Evolutionary conservation across 2,888 invertebrate genomes (phyloP), one percentile per base, ranked within the genome.

Genomic region (Cyclophora albipunctata): DNA sequence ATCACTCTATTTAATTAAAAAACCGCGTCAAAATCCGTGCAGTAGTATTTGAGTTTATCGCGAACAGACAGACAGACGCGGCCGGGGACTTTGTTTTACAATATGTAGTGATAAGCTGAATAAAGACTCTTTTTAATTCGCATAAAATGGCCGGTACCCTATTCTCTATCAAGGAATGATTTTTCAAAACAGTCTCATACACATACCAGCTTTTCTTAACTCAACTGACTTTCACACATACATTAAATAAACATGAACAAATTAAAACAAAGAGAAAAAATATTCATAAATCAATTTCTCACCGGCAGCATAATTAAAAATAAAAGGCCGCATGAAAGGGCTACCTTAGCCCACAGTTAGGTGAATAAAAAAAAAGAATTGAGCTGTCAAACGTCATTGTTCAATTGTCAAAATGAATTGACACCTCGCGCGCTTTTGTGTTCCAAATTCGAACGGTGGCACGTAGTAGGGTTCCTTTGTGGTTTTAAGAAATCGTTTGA

Each of bases 361-460:
- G 55, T 53, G 52, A 43, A 40, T 47, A 62, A 61, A 71, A 71
- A 69, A 73, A 69, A 67, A 66, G 63, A 68, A 78, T 73, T 69
- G 75, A 73, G 69, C 76, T 75, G 77, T 78, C 78, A 78, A 75
- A 71, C 50, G 51, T 62, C 59, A 68, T 79, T 79, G 78, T 79
- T 72, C 67, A 60, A 67, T 64, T 66, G 71, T 71, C 69, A 72
- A 69, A 69, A 65, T 58, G 57, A 61, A 63, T 67, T 73, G 71
- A 67, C 71, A 70, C 72, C 73, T 72, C 63, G 63, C 61, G 57
- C 48, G 55, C 57, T 59, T 61, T 61, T 58, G 62, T 59, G 42
- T 55, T 53, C 51, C 47, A 53, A 49, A 49, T 50, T 52, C 49
- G 54, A 59, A 53, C 57, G 52, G 59, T 61, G 59, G 59, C 61